Percentiles rank a stretch among this genome's conserved stretches.
Evolutionary conservation across 37 sponge, comb jelly and placozoan species (phyloP).

Genomic region (Crambe crambe): DNA sequence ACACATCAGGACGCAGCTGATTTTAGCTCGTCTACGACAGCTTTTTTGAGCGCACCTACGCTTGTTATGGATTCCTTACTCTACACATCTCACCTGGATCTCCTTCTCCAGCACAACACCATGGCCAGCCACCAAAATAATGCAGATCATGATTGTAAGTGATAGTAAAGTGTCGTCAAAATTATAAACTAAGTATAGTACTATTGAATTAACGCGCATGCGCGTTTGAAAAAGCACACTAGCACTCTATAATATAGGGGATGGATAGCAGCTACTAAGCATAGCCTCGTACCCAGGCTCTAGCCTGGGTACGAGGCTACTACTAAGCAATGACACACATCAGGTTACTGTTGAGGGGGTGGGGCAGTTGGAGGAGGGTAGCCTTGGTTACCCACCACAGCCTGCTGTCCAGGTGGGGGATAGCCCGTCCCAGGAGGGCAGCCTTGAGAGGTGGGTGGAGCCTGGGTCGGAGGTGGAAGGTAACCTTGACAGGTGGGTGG

Average conservation of each 20-base stretch:
- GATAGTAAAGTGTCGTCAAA: no score
- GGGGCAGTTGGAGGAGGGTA: no score
- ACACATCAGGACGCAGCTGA: no score
- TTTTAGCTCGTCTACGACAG: no score
- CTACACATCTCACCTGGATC: conserved; percentile 58
- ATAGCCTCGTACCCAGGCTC: neutral
- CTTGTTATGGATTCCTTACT: neutral
- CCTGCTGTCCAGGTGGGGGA: no score
- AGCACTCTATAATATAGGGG: neutral
- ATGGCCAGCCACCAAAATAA: conserved; percentile 78
- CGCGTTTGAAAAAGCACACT: neutral
- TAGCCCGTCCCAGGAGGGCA: neutral
- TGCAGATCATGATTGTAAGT: conserved; percentile 31
- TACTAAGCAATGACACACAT: no score
- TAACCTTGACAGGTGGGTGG: neutral
- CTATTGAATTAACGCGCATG: neutral
- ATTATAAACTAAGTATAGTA: no score
- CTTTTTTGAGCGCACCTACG: no score
- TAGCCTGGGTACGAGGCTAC: neutral
- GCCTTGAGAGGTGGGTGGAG: neutral
- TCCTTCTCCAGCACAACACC: conserved; percentile 73
- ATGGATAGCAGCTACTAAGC: neutral
- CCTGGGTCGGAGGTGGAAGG: conserved; percentile 3
- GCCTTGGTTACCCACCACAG: no score
- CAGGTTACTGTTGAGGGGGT: no score